These are phyloP conservation scores for Dromiciops gliroides DNA, from an alignment of 2,113 vertebrate genomes.

Conservation along the genomic window DNA sequence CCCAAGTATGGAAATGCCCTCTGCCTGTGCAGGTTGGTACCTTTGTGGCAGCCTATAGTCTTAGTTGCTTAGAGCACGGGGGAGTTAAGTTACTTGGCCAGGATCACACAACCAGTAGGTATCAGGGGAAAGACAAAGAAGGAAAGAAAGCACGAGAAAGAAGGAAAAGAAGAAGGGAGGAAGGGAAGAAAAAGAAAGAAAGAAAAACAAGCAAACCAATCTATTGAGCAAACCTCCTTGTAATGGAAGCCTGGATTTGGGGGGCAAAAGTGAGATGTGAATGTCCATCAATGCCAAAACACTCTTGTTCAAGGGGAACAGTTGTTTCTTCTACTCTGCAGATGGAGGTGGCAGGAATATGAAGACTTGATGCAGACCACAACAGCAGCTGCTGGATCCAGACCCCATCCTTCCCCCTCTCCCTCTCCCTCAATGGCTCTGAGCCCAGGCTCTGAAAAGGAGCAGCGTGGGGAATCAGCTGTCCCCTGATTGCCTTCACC, in stretches of 20 bases:
- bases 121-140: neutral
- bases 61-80: neutral
- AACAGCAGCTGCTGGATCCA: conserved; percentile 60
- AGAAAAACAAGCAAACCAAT: neutral
- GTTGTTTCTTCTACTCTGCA: conserved; percentile 59
- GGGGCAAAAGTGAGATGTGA: neutral
- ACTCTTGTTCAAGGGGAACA: conserved; percentile 62
- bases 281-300: neutral
- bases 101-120: neutral
- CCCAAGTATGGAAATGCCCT: neutral
- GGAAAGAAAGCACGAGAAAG: neutral
- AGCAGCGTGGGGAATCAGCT: neutral
- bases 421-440: neutral
- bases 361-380: neutral
- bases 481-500: neutral
- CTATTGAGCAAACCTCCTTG: rapidly evolving
- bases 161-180: neutral
- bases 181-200: neutral
- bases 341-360: neutral
- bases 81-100: neutral
- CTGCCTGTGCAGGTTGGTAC: neutral
- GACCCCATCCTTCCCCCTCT: neutral
- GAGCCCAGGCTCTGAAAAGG: neutral
- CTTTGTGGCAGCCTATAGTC: neutral
- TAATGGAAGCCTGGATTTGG: neutral